Evolutionary conservation across 2,113 vertebrate species (phyloP).

Genomic region (Edolisoma coerulescens): DNA sequence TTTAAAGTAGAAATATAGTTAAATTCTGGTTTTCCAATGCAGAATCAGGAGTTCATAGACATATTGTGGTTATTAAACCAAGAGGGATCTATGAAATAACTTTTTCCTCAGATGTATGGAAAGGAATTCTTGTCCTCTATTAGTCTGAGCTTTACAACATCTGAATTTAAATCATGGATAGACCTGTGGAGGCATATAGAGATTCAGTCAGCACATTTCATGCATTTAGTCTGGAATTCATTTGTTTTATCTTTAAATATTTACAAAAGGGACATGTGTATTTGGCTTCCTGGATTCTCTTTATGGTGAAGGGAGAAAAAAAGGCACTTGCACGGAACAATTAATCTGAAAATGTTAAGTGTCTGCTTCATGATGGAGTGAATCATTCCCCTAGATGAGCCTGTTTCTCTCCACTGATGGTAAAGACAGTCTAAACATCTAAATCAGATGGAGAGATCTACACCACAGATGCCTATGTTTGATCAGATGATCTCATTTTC

Average conservation of each 20-base stretch:
- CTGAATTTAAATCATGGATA: neutral
- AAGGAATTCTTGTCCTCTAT: neutral
- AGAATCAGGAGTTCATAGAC: neutral
- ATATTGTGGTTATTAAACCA: neutral
- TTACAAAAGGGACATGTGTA: neutral
- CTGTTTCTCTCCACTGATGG: neutral
- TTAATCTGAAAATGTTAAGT: conserved; percentile 22
- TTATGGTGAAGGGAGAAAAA: neutral
- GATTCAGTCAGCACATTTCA: neutral
- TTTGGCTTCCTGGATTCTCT: neutral
- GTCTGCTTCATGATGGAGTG: neutral
- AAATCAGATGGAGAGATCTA: neutral
- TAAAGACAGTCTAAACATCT: neutral
- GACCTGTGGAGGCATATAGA: neutral
- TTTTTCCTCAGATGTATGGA: neutral
- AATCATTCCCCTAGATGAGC: neutral
- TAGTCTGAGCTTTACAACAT: neutral
- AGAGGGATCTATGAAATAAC: neutral
- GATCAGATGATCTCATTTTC: neutral
- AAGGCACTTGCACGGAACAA: neutral
- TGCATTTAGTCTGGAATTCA: neutral
- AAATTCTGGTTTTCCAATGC: neutral
- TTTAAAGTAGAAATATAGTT: neutral
- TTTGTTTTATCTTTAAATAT: conserved; percentile 37
- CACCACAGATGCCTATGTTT: neutral